phyloP scores from a whole-genome alignment of 2,797 vertebrate genomes.

The Periparus ater region DNA sequence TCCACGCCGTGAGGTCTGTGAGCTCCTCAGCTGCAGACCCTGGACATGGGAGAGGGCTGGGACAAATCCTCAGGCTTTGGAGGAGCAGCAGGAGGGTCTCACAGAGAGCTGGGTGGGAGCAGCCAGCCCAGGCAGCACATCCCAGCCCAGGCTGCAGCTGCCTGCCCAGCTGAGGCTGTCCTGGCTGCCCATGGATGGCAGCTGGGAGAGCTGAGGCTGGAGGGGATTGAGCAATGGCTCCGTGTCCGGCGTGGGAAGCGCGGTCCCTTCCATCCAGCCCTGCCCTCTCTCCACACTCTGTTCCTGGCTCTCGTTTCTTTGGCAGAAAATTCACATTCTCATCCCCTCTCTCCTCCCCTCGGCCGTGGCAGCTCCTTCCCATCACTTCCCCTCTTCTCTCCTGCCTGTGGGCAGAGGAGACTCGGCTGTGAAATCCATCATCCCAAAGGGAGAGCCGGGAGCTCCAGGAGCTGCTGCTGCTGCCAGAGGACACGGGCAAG shows the following conservation, averaged over 20 bases:
- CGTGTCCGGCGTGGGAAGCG: background rate
- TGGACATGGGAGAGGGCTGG: too few relatives aligned
- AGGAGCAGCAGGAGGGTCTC: background rate
- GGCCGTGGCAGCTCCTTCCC: background rate
- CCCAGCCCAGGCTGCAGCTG: background rate
- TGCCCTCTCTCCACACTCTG: background rate
- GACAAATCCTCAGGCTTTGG: too few relatives aligned
- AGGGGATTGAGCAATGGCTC: background rate
- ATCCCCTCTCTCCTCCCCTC: background rate
- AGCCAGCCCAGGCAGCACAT: background rate
- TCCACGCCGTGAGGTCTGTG: background rate
- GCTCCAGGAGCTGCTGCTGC: background rate
- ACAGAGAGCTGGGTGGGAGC: rapidly evolving
- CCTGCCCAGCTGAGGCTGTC: rapidly evolving
- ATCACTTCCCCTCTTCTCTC: background rate
- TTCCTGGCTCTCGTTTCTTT: constrained; percentile 6
- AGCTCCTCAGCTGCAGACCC: background rate
- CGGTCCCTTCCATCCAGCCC: background rate
- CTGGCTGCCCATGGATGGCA: rapidly evolving
- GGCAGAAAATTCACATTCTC: constrained; percentile 43
- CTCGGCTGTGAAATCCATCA: rapidly evolving
- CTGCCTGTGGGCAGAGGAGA: background rate
- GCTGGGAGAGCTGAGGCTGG: rapidly evolving
- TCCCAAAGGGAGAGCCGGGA: background rate
- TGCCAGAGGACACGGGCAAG: background rate